These are phyloP conservation scores for Pagetopsis macropterus DNA, from an alignment of 2,797 vertebrate species.

Conservation along the genomic window DNA sequence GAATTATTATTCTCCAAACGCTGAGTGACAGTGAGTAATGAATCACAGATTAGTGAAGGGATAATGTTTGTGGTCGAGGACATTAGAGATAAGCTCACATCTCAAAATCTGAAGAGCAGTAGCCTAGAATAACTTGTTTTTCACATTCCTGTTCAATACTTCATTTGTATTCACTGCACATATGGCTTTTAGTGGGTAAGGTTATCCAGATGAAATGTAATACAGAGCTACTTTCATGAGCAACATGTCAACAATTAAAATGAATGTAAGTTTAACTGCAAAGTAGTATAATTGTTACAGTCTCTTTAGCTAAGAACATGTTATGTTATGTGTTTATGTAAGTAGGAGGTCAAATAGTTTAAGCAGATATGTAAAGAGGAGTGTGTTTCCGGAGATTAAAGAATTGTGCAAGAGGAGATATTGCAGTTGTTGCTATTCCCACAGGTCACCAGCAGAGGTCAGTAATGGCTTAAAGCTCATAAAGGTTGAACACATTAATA, in stretches of 20 bases:
- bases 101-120: no score
- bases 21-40: no score
- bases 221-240: background rate
- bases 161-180: no score
- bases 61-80: no score
- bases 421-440: constrained; percentile 1
- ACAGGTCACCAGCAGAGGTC: constrained; percentile 39
- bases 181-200: background rate
- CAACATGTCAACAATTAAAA: background rate
- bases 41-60: no score
- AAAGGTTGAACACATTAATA: background rate
- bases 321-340: constrained; percentile 18
- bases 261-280: background rate
- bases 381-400: background rate
- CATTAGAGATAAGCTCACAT: no score
- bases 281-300: background rate
- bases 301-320: background rate
- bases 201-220: background rate
- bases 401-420: background rate
- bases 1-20: no score
- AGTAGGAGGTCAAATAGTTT: constrained; percentile 25
- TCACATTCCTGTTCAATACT: no score
- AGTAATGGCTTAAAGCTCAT: background rate
- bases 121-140: background rate
- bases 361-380: background rate